Evolutionary conservation across 2,113 vertebrate species (phyloP), one percentile per base, ranked within the genome.

Genomic region (Arizona elegans): DNA sequence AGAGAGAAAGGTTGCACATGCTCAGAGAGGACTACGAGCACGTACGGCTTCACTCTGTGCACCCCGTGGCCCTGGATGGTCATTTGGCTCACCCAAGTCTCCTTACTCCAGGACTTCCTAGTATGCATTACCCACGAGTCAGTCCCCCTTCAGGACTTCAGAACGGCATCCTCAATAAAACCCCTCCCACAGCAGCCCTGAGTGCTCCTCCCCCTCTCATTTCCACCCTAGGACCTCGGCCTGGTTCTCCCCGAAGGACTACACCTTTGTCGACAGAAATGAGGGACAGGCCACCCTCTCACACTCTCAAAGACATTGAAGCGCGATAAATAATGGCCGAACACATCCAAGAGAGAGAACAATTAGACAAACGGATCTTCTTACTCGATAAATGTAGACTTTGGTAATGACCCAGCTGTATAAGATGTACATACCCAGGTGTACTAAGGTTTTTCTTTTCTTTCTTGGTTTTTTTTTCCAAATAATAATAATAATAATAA

Each of bases 181-280:
- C 98, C 0, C 98, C 98, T 0, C 99, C 99, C 87, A 98, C 99
- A 0, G 99, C 99, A 1, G 99, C 99, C 33, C 98, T 99, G 91
- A 99, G 99, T 38, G 99, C 99, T 24, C 99, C 99, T 0, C 99
- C 99, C 0, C 99, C 99, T 0, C 98, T 99, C 88, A 99, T 99
- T 96, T 98, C 99, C 50, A 98, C 99, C 0, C 94, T 99, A 97
- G 99, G 99, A 33, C 98, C 98, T 56, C 98, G 99, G 91, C 98
- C 99, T 0, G 98, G 98, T 86, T 99, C 99, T 10, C 99, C 99
- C 75, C 97, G 99, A 96, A 99, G 99, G 99, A 99, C 99, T 98
- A 99, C 98, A 15, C 98, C 99, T 95, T 96, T 99, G 97, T 97
- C 98, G 0, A 94, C 99, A 90, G 99, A 99, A 97, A 98, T 99